Evolutionary conservation across 2,113 vertebrate genomes (phyloP).

Genomic region (Pseudorectes ferrugineus): DNA sequence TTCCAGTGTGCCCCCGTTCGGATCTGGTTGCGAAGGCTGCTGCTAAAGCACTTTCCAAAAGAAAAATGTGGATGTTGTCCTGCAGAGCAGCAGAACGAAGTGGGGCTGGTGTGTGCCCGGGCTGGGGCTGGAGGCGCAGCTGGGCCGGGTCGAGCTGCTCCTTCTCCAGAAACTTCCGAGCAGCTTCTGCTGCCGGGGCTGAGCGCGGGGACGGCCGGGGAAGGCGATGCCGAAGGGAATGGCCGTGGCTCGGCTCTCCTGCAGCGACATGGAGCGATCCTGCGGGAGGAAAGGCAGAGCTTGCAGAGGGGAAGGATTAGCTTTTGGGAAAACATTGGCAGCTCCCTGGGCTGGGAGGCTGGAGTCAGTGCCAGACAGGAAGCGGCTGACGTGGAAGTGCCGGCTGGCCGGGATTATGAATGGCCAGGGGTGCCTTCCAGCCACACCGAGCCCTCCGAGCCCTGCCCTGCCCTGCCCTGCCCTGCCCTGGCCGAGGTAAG

Average conservation of each 20-base stretch:
- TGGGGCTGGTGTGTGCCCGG: neutral
- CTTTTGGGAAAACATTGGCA: neutral
- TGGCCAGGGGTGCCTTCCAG: neutral
- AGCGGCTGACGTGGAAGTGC: constrained; percentile 26
- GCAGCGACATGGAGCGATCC: neutral
- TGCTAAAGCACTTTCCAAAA: neutral
- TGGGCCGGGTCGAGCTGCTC: neutral
- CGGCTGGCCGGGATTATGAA: neutral
- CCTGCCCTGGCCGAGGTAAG: neutral
- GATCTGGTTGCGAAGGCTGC: neutral
- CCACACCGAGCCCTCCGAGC: neutral
- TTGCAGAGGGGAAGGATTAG: neutral
- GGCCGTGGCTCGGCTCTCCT: neutral
- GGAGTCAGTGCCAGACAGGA: constrained; percentile 7
- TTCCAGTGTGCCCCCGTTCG: neutral
- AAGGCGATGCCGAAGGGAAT: accelerated
- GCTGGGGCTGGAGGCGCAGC: neutral
- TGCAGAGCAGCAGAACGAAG: neutral
- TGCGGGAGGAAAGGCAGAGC: neutral
- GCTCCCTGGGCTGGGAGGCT: neutral
- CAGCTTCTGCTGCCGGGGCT: neutral
- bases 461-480: neutral
- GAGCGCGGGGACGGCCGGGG: accelerated
- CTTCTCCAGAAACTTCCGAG: neutral
- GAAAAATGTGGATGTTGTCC: neutral